Evolutionary conservation across 2,113 vertebrate species (phyloP), one percentile per base, ranked within the genome.

Genomic region (Shinisaurus crocodilurus): DNA sequence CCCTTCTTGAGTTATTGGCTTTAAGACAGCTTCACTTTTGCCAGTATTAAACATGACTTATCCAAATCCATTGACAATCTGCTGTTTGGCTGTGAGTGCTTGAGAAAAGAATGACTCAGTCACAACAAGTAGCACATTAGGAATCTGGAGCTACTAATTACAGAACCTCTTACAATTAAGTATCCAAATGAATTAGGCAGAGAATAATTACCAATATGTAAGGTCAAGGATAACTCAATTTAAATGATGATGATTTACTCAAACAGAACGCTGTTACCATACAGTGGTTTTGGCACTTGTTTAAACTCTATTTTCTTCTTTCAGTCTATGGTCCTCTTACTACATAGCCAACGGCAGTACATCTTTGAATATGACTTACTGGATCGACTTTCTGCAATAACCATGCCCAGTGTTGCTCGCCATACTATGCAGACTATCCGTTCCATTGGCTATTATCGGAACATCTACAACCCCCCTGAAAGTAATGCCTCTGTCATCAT

Each of bases 341-440:
- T 99, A 77, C 99, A 99, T 93, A 99, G 99, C 97, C 99, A 99
- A 95, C 97, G 99, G 75, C 99, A 99, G 95, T 99, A 99, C 96
- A 99, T 99, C 96, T 99, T 99, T 5, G 99, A 99, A 79, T 99
- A 99, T 0, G 98, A 99, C 93, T 96, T 98, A 89, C 95, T 99
- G 96, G 99, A 99, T 91, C 97, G 98, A 43, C 98, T 99, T 15
- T 98, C 98, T 0, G 99, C 99, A 85, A 98, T 99, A 96, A 99
- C 99, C 57, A 99, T 99, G 99, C 99, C 99, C 91, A 99, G 99
- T 0, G 98, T 99, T 50, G 99, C 99, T 25, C 98, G 99, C 90
- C 99, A 99, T 92, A 98, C 98, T 94, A 99, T 99, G 99, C 98
- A 99, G 97, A 99, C 99, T 67, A 98, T 99, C 92, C 98, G 99